Conservation (phyloP, 2,888 invertebrate species). For the Hetaerina titia region DNA sequence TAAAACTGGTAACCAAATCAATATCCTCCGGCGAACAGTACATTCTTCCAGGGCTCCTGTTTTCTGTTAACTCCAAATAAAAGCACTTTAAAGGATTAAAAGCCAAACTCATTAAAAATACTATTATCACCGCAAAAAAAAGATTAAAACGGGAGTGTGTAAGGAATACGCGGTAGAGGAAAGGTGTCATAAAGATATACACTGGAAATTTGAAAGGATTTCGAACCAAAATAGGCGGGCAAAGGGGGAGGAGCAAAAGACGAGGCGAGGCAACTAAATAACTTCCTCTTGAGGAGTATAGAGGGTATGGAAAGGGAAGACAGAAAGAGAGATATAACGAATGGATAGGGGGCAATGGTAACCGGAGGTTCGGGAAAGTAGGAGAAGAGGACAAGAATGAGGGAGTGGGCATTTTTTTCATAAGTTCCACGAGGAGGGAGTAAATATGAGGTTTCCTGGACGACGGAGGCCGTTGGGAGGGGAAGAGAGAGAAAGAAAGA, state of each 20-base stretch:
- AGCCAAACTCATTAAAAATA: not conserved
- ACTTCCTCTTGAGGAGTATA: not conserved
- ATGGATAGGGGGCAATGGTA: not conserved
- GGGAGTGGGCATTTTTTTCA: slow-evolving; percentile 10
- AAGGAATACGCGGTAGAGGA: not conserved
- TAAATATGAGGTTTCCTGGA: slow-evolving; percentile 43
- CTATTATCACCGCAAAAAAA: not conserved
- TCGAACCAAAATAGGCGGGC: not conserved
- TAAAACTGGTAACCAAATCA: not conserved
- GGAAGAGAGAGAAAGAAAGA: not conserved
- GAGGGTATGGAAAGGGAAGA: not conserved
- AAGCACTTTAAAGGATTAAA: too few relatives aligned
- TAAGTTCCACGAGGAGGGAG: not conserved
- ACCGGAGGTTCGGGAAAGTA: not conserved
- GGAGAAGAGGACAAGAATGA: not conserved
- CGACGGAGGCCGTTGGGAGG: not conserved
- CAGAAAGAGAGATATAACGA: not conserved
- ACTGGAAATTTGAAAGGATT: not conserved
- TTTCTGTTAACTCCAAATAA: too few relatives aligned
- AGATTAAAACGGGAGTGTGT: not conserved
- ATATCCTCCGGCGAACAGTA: not conserved
- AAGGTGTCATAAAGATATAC: not conserved
- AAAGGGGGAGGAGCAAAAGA: not conserved
- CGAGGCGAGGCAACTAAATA: not conserved
- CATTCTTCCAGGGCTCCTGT: not conserved